Percentiles rank a stretch among this genome's conserved stretches.
These are phyloP conservation scores for Petrolisthes manimaculis DNA, from an alignment of 2,888 invertebrate genomes.

Conservation along the genomic window DNA sequence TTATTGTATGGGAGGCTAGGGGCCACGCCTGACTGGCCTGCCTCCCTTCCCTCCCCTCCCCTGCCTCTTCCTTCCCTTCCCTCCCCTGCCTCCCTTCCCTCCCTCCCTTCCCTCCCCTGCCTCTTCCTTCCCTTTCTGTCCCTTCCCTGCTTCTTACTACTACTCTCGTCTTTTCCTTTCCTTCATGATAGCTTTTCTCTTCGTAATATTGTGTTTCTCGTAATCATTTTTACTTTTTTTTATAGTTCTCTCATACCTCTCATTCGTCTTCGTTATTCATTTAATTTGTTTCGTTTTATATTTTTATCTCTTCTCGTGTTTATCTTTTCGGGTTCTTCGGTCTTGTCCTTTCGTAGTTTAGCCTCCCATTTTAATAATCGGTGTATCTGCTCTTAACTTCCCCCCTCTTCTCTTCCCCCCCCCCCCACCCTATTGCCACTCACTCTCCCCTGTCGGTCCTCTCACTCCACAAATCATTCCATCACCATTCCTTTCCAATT, in stretches of 20 bases:
- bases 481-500: neutral
- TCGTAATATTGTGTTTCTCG: too few species aligned
- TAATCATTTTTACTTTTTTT: too few species aligned
- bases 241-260: neutral
- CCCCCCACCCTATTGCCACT: neutral
- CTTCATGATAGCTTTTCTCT: neutral
- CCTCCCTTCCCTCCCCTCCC: neutral
- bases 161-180: neutral
- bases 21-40: neutral
- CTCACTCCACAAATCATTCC: too few species aligned
- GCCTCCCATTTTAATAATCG: neutral
- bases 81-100: neutral
- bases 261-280: neutral
- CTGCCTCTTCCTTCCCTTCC: neutral
- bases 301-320: neutral
- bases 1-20: conserved; percentile 37
- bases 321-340: neutral
- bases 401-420: neutral
- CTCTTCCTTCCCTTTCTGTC: neutral
- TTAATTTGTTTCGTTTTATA: neutral
- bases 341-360: neutral
- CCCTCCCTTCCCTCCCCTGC: neutral
- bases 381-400: neutral
- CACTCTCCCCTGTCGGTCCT: too few species aligned
- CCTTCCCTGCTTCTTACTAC: neutral